Evolutionary conservation across 2,888 invertebrate species (phyloP).

Genomic region (Miltochrista miniata): DNA sequence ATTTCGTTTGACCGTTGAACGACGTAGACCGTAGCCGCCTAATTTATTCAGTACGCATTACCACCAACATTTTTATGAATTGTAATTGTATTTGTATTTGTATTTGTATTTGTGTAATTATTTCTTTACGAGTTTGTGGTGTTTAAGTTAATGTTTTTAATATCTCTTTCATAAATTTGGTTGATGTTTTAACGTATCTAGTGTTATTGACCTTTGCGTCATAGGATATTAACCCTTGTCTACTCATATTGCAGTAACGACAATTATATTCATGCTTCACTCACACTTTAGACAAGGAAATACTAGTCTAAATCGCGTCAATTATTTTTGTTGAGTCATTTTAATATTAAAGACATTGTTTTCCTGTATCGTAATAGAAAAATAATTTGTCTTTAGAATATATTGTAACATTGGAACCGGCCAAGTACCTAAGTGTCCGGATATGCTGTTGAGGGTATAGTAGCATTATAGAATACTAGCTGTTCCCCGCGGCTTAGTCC

Average conservation of each 20-base stretch:
- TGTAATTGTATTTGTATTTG: conserved; percentile 4
- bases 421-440: no score
- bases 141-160: neutral
- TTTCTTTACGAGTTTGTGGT: conserved; percentile 1
- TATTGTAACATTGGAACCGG: no score
- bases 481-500: no score
- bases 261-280: no score
- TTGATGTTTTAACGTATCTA: conserved; percentile 13
- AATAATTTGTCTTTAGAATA: no score
- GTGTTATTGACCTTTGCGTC: conserved; percentile 33
- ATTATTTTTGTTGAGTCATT: neutral
- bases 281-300: neutral
- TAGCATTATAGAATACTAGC: no score
- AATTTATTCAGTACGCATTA: conserved; percentile 4
- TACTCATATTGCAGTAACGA: no score
- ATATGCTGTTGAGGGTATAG: no score
- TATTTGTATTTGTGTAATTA: neutral
- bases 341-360: neutral
- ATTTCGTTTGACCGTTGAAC: neutral
- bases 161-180: neutral
- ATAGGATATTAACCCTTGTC: conserved; percentile 9
- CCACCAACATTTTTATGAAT: conserved; percentile 8
- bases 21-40: conserved; percentile 3
- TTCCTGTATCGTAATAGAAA: no score
- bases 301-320: neutral